Base-by-base conservation (phyloP, 1,140 invertebrate genomes). In the Drosophila sproati region DNA sequence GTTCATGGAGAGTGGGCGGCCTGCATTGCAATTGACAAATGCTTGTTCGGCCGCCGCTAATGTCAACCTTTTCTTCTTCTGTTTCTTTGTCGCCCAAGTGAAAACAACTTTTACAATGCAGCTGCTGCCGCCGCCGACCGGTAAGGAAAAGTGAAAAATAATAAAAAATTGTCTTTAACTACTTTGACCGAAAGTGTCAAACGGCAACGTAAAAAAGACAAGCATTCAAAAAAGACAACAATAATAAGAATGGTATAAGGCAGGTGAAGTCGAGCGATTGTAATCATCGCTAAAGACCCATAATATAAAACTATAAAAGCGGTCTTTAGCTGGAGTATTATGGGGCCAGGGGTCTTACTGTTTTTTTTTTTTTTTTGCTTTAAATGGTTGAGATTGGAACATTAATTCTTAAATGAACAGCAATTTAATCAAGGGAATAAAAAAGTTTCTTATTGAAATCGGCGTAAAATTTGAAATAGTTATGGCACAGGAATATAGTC, bases 71-170 rank as follows among this genome's bases (percentile, higher is more conserved):
- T 52, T 20, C 12, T 43, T 41, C 10, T 10, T 8, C 39, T n/a
- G 32, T 48, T 37, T 55, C 52, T 73, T 43, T 50, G 29, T 28
- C 48, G 66, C 47, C 59, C 66, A 77, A 82, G 82, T 88, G 85
- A 89, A 89, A 89, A 83, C 83, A 83, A 88, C 80, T 87, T 88
- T 88, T 88, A 80, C 77, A 82, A 75, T 86, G 81, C 78, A 72
- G 57, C 62, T 37, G 55, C 28, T 39, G 71, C 45, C 35, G 31
- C 32, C 32, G 68, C 55, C 51, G 48, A 43, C 50, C 39, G n/a
- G 73, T 31, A 29, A 73, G 70, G 74, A 85, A 86, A 85, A 85
- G 81, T 86, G 81, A 63, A 70, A 63, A 63, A 64, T 69, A 80
- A 81, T 86, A 74, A 78, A 77, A 86, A 69, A 47, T 59, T 47